phyloP scores from a whole-genome alignment of 2,888 invertebrate species.

The Bombyx huttoni region DNA sequence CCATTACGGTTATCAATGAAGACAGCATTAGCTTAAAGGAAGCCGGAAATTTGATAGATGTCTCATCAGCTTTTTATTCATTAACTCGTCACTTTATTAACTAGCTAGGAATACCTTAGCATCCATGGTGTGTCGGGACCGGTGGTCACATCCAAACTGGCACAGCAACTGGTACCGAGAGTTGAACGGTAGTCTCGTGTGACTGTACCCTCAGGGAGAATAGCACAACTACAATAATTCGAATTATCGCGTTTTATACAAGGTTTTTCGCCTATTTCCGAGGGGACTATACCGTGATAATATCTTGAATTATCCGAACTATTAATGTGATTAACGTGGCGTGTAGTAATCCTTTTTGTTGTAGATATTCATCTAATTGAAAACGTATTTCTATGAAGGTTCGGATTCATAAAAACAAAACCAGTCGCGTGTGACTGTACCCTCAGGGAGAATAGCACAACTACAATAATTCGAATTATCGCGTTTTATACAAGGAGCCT shows the following conservation, averaged over 20 bases:
- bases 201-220: constrained; percentile 24
- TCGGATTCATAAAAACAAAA: too few relatives aligned
- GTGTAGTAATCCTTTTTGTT: too few relatives aligned
- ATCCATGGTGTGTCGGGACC: constrained; percentile 30
- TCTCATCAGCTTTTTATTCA: too few relatives aligned
- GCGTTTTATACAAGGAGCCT: constrained; percentile 1
- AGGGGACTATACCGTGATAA: neutral
- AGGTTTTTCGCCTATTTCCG: neutral
- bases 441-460: constrained; percentile 26
- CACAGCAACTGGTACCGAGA: constrained; percentile 21
- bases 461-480: constrained; percentile 21
- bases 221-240: constrained; percentile 20
- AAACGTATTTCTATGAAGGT: too few relatives aligned
- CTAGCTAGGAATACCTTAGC: constrained; percentile 27
- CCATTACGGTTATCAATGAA: too few relatives aligned
- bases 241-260: constrained; percentile 11
- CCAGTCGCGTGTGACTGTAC: constrained; percentile 23
- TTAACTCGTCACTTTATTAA: neutral
- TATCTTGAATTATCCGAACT: neutral
- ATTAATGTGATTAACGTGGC: constrained; percentile 7
- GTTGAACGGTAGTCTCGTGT: constrained; percentile 22
- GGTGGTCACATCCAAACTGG: constrained; percentile 15
- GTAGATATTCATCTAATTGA: too few relatives aligned
- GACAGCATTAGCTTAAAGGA: too few relatives aligned
- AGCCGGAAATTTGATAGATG: too few relatives aligned